These are phyloP conservation scores for Eristalis tenax DNA, from an alignment of 2,888 invertebrate genomes.

Conservation along the genomic window DNA sequence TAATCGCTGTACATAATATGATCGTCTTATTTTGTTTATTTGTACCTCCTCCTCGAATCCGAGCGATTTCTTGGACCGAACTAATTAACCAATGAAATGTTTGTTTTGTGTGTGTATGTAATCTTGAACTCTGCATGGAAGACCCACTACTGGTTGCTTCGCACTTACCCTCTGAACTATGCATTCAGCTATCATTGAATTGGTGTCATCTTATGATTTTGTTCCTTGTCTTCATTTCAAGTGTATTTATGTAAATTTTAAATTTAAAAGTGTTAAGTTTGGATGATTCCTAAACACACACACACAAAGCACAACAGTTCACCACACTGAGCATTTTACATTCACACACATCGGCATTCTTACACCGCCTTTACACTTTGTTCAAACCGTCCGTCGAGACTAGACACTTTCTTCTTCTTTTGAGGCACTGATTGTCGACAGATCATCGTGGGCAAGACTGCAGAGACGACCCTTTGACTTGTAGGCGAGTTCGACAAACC, in stretches of 20 bases:
- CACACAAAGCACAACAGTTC: not conserved
- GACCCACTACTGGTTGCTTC: conserved; percentile 80
- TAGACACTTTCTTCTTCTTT: too few relatives aligned
- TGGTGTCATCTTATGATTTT: conserved; percentile 28
- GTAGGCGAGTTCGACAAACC: too few relatives aligned
- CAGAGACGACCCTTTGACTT: too few relatives aligned
- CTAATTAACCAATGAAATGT: conserved; percentile 11
- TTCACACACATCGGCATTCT: not conserved
- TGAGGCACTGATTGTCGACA: too few relatives aligned
- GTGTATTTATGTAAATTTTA: not conserved
- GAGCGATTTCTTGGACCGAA: not conserved
- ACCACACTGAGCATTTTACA: not conserved
- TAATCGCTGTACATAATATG: conserved; percentile 17
- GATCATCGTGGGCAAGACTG: too few relatives aligned
- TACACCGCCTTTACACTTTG: too few relatives aligned
- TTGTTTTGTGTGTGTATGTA: conserved; percentile 67
- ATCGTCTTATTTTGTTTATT: not conserved
- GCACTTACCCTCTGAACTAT: conserved; percentile 36
- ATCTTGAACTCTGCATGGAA: conserved; percentile 77
- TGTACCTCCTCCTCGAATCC: not conserved
- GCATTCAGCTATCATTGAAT: conserved; percentile 21
- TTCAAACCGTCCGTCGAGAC: too few relatives aligned
- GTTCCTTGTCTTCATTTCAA: not conserved
- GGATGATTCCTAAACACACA: not conserved
- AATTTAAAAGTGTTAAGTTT: not conserved